These are phyloP conservation scores for Tipula vernalis DNA, from an alignment of 2,888 invertebrate species.

Conservation along the genomic window DNA sequence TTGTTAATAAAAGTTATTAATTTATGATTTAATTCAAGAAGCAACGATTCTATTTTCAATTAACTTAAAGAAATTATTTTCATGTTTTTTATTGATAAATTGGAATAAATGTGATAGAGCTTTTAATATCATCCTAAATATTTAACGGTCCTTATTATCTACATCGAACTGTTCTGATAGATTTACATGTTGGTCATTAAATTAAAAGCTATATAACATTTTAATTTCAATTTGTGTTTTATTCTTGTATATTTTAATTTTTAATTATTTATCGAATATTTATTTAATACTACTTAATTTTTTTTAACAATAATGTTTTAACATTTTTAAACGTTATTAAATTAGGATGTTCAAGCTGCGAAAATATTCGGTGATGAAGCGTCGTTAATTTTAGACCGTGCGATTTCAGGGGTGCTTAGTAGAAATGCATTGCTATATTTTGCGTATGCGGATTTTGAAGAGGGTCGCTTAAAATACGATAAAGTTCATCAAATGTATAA, in stretches of 20 bases:
- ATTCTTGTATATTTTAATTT: neutral
- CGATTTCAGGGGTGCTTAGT: conserved; percentile 76
- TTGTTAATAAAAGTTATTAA: neutral
- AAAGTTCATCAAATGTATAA: conserved; percentile 94
- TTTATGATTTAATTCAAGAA: neutral
- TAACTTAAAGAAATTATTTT: neutral
- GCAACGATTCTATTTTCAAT: neutral
- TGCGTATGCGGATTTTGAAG: conserved; percentile 98
- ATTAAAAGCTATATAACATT: conserved; percentile 5
- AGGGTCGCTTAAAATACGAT: conserved; percentile 89
- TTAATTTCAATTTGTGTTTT: conserved; percentile 9
- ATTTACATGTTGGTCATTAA: neutral
- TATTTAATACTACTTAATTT: neutral
- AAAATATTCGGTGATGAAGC: conserved; percentile 92
- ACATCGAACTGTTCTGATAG: neutral
- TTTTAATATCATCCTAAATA: neutral
- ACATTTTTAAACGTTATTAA: neutral
- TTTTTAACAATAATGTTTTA: neutral
- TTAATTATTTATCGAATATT: neutral
- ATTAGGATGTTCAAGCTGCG: conserved; percentile 81
- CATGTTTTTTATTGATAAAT: conserved; percentile 6
- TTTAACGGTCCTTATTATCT: neutral
- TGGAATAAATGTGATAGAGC: neutral
- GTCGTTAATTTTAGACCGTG: conserved; percentile 87
- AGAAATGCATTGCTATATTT: conserved; percentile 92